Conservation (phyloP, 2,113 vertebrate species). For the Serinus canaria region DNA sequence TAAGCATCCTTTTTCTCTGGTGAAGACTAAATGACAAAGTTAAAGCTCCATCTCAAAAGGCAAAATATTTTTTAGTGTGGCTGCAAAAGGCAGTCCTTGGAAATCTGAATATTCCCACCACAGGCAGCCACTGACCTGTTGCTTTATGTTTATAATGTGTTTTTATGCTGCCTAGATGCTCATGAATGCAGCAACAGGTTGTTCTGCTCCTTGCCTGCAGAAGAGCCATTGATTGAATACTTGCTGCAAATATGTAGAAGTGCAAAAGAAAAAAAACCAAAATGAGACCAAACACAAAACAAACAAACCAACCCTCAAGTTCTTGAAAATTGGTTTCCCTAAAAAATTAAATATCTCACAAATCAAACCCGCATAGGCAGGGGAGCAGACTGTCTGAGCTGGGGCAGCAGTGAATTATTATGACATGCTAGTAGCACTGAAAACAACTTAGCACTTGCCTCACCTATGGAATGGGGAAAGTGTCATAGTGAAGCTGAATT, state of each 20-base stretch:
- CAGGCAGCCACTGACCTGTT: not conserved
- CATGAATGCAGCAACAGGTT: not conserved
- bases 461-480: not conserved
- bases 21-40: not conserved
- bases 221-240: not conserved
- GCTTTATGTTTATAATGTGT: not conserved
- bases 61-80: not conserved
- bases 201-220: not conserved
- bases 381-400: not conserved
- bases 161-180: not conserved
- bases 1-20: not conserved
- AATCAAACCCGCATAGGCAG: not conserved
- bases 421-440: not conserved
- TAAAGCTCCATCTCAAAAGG: not conserved
- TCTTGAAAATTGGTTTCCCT: not conserved
- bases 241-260: not conserved
- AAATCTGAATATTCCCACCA: not conserved
- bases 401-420: not conserved
- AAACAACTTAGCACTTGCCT: not conserved
- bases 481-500: not conserved
- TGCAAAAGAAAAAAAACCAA: not conserved
- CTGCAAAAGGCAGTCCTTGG: not conserved
- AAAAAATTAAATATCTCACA: not conserved
- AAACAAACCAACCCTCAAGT: not conserved
- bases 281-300: not conserved